Conservation (phyloP, 1,140 invertebrate species). For the Drosophila ogumai region DNA sequence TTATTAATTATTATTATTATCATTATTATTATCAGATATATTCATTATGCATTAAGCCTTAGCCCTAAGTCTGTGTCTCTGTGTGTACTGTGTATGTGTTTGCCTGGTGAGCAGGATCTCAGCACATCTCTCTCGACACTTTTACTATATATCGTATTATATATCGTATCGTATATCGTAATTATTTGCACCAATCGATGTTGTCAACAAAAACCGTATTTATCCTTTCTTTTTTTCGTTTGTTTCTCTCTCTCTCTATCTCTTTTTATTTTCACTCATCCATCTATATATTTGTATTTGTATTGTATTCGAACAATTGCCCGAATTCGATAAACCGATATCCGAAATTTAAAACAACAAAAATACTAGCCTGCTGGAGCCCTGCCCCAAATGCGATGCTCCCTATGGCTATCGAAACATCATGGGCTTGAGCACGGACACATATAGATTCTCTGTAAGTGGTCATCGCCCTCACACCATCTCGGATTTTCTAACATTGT, state of each 20-base stretch:
- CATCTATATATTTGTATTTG: slow-evolving; percentile 31
- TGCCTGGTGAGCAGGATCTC: slow-evolving; percentile 17
- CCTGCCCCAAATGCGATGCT: slow-evolving; percentile 88
- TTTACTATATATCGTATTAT: slow-evolving; percentile 19
- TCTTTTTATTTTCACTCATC: slow-evolving; percentile 51
- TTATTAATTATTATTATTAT: neutral
- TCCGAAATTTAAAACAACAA: slow-evolving; percentile 17
- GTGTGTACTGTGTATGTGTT: slow-evolving; percentile 15
- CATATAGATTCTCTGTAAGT: slow-evolving; percentile 90
- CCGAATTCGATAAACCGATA: slow-evolving; percentile 23
- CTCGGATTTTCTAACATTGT: neutral
- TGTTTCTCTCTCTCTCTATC: slow-evolving; percentile 35
- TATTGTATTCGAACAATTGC: slow-evolving; percentile 31
- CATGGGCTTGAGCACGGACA: slow-evolving; percentile 94
- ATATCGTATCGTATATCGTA: slow-evolving; percentile 40
- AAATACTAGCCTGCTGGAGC: slow-evolving; percentile 88
- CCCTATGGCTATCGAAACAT: slow-evolving; percentile 98
- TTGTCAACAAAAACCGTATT: slow-evolving; percentile 28
- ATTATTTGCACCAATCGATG: slow-evolving; percentile 38
- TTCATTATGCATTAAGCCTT: slow-evolving; percentile 17
- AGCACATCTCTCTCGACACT: slow-evolving; percentile 20
- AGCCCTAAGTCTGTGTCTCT: slow-evolving; percentile 17
- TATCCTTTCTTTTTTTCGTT: slow-evolving; percentile 42
- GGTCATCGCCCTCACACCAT: slow-evolving; percentile 48
- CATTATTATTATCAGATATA: slow-evolving; percentile 3